A percentile compares a stretch with the other conserved stretches of the same genome.
Conservation (phyloP, 2,888 invertebrate genomes). For the Platycheirus rosarum region DNA sequence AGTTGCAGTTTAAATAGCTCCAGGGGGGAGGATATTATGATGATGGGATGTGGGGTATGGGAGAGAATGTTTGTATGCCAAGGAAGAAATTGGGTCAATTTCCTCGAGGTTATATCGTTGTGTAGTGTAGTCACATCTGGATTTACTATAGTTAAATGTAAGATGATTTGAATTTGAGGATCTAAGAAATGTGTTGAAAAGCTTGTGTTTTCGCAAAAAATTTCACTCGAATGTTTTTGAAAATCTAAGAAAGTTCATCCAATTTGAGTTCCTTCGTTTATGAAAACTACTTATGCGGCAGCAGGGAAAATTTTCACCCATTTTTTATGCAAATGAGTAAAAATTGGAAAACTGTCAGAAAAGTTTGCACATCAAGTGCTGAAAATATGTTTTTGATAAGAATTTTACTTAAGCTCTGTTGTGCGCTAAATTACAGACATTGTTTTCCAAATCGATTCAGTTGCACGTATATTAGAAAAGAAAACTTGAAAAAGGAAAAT, state of each 20-base stretch:
- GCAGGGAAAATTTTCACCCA: slow-evolving; percentile 16
- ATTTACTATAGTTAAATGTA: slow-evolving; percentile 26
- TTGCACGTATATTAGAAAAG: no score
- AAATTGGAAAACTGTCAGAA: slow-evolving; percentile 41
- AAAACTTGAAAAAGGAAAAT: neutral
- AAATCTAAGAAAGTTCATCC: no score
- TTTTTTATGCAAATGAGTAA: slow-evolving; percentile 12
- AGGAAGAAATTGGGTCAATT: slow-evolving; percentile 42
- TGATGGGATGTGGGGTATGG: neutral
- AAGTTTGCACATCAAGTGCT: slow-evolving; percentile 18
- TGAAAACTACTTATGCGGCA: slow-evolving; percentile 2
- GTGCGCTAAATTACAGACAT: neutral
- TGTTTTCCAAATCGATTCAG: slow-evolving; percentile 21
- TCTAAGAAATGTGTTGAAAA: neutral
- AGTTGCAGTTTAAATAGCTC: slow-evolving; percentile 35
- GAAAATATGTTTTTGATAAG: slow-evolving; percentile 33
- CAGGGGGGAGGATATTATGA: neutral
- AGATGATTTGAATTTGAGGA: slow-evolving; percentile 22
- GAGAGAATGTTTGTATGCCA: slow-evolving; percentile 7
- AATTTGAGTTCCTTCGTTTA: no score
- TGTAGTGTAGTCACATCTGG: slow-evolving; percentile 10
- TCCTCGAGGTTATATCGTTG: slow-evolving; percentile 16
- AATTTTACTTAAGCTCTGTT: neutral
- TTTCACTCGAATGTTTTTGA: no score
- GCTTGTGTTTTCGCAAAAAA: neutral